These are phyloP conservation scores for Drepanosiphum platanoidis DNA, from an alignment of 2,888 invertebrate genomes.

Conservation along the genomic window DNA sequence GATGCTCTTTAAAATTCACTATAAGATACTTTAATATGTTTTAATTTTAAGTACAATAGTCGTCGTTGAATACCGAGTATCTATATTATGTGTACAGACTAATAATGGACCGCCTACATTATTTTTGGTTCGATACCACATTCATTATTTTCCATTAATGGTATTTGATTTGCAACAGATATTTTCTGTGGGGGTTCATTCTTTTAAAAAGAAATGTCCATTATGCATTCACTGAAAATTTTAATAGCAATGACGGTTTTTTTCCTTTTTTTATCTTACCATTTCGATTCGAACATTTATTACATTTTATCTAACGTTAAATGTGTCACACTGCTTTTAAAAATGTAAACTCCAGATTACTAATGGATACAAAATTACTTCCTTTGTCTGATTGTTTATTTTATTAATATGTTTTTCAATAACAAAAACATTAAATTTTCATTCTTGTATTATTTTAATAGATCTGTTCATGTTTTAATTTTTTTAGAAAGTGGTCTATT, in stretches of 20 bases:
- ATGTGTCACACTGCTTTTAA: too few relatives aligned
- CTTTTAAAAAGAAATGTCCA: not conserved
- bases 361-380: not conserved
- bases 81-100: too few relatives aligned
- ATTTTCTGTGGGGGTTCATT: too few relatives aligned
- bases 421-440: not conserved
- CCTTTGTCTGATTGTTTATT: constrained; percentile 6
- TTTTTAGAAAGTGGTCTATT: not conserved
- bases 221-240: not conserved
- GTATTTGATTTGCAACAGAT: too few relatives aligned
- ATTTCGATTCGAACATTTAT: not conserved
- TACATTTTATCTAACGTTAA: not conserved
- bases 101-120: too few relatives aligned
- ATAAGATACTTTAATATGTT: too few relatives aligned
- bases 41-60: too few relatives aligned
- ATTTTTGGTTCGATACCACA: too few relatives aligned
- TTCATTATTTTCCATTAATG: too few relatives aligned
- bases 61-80: too few relatives aligned
- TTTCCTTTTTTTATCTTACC: not conserved
- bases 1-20: too few relatives aligned
- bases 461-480: not conserved
- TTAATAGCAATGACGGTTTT: not conserved
- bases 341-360: not conserved
- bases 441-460: not conserved
- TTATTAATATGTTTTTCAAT: not conserved